Percentiles rank a stretch among this genome's conserved stretches.
phyloP scores from a whole-genome alignment of 2,113 vertebrate genomes.

The Alces alces region DNA sequence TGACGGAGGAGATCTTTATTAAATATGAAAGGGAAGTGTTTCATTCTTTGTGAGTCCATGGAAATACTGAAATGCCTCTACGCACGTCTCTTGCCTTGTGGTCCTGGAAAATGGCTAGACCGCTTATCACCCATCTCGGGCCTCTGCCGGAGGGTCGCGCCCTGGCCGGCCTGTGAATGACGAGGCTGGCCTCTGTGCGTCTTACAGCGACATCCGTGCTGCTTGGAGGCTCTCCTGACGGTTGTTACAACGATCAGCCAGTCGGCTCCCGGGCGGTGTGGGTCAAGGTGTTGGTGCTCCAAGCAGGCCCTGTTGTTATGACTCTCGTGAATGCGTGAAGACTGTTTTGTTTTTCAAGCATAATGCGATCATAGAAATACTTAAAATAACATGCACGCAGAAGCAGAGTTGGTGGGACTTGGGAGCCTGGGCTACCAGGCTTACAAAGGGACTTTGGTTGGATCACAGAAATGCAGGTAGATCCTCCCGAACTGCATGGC shows the following conservation, averaged over 20 bases:
- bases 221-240: neutral
- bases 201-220: fast-evolving
- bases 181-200: neutral
- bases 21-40: conserved; percentile 67
- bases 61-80: conserved; percentile 68
- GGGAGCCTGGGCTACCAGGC: neutral
- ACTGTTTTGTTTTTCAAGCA: neutral
- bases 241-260: neutral
- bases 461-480: neutral
- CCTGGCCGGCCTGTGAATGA: neutral
- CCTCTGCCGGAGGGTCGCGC: neutral
- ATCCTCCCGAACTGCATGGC: too few relatives aligned
- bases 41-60: conserved; percentile 56
- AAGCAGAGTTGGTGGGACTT: neutral
- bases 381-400: fast-evolving
- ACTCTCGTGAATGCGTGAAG: neutral
- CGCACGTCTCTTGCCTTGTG: neutral
- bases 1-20: conserved; percentile 77
- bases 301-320: fast-evolving
- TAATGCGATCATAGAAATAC: fast-evolving
- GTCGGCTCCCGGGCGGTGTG: neutral
- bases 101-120: neutral
- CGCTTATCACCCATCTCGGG: neutral
- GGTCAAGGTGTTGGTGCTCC: neutral
- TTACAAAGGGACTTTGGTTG: neutral